Evolutionary conservation across 2,888 invertebrate species (phyloP), one percentile per base, ranked within the genome.

Genomic region (Rhyacophila evoluta): DNA sequence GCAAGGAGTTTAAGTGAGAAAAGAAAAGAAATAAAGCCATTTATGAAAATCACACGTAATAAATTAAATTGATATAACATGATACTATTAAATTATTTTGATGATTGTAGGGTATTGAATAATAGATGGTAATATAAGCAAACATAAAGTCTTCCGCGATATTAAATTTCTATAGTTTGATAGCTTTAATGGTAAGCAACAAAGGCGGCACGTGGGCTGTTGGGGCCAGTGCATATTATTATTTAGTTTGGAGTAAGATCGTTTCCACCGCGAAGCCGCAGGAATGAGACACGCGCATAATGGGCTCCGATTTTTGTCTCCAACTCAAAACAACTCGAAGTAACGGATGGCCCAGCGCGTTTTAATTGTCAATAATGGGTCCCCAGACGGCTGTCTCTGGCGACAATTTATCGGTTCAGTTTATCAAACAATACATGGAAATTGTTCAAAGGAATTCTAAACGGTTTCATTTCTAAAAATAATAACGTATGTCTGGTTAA

Each of bases 301-400:
- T 55, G 55, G 55, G 10, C 78, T 74, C 69, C 37, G 69, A 78
- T 78, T 78, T 78, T 78, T 78, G 74, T 78, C 78, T 78, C 75
- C 69, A 36, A 12, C 25, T 29, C 37, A 37, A 25, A 37, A 11
- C 72, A 72, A 12, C 72, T 72, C 72, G 38, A 15, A n/a, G 55
- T 55, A 55, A 55, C 19, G 55, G 55, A 55, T 55, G 55, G 55
- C 37, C 72, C 37, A 25, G 15, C 72, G 19, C 37, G 36, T 33
- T 36, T 36, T 37, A 33, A 33, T 36, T 25, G 36, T 37, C 72
- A 25, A 25, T 33, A 36, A 25, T 72, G 15, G 25, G 25, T 37
- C 72, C 36, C 33, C 19, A 19, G 36, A 25, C 36, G 72, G 19
- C 33, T 37, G 72, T 36, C 72, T 15, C 25, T 29, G 25, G 19